Evolutionary conservation across 2,797 vertebrate species (phyloP).

Genomic region (Psittacula derbiana): DNA sequence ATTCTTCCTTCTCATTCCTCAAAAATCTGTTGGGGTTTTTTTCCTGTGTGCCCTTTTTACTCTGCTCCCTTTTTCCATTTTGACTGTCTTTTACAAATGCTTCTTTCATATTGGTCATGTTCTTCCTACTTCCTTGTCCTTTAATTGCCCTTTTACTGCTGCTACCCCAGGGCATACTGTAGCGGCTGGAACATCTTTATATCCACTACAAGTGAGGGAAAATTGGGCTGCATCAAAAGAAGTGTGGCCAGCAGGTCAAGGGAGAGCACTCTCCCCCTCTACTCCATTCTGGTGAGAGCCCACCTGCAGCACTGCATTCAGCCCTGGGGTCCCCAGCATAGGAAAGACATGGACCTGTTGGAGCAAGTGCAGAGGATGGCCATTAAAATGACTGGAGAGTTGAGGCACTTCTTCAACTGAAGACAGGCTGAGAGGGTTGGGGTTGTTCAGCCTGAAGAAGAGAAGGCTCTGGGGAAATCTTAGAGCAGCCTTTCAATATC

Average conservation of each 20-base stretch:
- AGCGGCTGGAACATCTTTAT: background rate
- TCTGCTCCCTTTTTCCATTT: background rate
- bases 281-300: background rate
- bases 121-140: background rate
- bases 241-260: background rate
- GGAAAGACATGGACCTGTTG: background rate
- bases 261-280: background rate
- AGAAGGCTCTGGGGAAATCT: background rate
- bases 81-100: background rate
- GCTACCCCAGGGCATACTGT: background rate
- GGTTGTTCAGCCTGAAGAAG: background rate
- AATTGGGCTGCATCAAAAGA: background rate
- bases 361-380: background rate
- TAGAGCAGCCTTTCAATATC: background rate
- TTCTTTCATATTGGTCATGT: background rate
- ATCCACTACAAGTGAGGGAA: background rate
- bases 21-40: background rate
- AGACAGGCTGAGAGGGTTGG: background rate
- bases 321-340: background rate
- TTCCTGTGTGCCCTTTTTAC: background rate
- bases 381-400: background rate
- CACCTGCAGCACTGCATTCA: background rate
- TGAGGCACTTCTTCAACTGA: background rate
- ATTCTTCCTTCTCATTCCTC: background rate
- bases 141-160: background rate